Conservation (phyloP, 2,888 invertebrate species). For the Didymodactylos carnosus region DNA sequence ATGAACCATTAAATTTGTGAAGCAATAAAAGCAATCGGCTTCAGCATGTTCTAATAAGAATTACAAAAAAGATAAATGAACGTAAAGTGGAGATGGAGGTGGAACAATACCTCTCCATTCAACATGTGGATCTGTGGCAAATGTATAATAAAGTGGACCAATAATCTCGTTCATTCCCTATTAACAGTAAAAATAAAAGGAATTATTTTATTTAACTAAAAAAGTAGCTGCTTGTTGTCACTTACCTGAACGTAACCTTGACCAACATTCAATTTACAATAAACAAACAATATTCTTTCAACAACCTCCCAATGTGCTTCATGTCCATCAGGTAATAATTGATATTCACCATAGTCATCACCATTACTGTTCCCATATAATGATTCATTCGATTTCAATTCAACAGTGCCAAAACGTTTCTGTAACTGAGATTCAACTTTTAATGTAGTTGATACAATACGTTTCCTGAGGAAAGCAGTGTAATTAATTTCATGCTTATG, state of each 20-base stretch:
- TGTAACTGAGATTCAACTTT: conserved; percentile 11
- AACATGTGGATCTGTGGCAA: conserved; percentile 61
- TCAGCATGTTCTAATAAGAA: conserved; percentile 58
- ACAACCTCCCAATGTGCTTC: conserved; percentile 98
- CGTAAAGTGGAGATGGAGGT: too few relatives aligned
- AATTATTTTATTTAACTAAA: too few relatives aligned
- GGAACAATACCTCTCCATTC: conserved; percentile 52
- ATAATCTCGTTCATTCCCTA: conserved; percentile 99
- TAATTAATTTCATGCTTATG: too few relatives aligned
- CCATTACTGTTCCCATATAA: background rate
- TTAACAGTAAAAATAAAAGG: too few relatives aligned
- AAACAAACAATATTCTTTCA: conserved; percentile 82
- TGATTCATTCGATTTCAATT: conserved; percentile 2
- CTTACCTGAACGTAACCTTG: conserved; percentile 55
- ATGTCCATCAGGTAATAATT: conserved; percentile 60
- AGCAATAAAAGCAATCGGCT: conserved; percentile 91
- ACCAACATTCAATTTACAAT: conserved; percentile 90
- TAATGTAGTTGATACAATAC: conserved; percentile 3
- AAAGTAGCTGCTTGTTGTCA: too few relatives aligned
- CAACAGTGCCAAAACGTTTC: conserved; percentile 8
- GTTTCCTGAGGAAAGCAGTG: too few relatives aligned
- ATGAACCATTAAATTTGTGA: conserved; percentile 84
- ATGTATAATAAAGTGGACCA: conserved; percentile 88
- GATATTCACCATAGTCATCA: background rate
- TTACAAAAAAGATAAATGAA: background rate